These are phyloP conservation scores for Eriosoma lanigerum DNA, from an alignment of 1,140 invertebrate species.

Conservation along the genomic window DNA sequence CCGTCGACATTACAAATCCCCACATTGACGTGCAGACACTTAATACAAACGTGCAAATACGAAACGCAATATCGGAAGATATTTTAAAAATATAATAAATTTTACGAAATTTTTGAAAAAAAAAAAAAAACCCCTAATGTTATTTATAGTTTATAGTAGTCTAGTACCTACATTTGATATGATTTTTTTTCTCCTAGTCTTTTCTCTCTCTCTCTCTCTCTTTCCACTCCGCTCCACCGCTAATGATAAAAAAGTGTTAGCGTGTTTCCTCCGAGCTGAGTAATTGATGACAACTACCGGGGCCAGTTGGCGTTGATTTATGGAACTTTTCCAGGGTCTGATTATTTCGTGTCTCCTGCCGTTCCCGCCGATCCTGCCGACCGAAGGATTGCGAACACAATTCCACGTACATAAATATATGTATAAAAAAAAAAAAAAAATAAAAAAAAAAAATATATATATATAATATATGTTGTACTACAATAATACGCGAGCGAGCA, in stretches of 20 bases:
- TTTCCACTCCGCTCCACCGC: neutral
- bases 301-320: constrained; percentile 52
- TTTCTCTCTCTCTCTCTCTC: too few relatives aligned
- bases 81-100: too few relatives aligned
- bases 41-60: too few relatives aligned
- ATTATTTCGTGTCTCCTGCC: constrained; percentile 49
- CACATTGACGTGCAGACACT: too few relatives aligned
- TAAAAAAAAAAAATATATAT: constrained; percentile 19
- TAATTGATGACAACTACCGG: constrained; percentile 51
- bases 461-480: constrained; percentile 22
- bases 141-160: too few relatives aligned
- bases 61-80: too few relatives aligned
- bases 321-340: constrained; percentile 48
- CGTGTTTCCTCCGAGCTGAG: constrained; percentile 28
- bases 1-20: too few relatives aligned
- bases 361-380: too few relatives aligned
- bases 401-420: constrained; percentile 16
- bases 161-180: too few relatives aligned
- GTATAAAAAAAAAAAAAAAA: constrained; percentile 18
- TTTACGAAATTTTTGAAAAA: too few relatives aligned
- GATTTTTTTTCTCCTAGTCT: neutral
- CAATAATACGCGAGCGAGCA: constrained; percentile 43
- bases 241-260: constrained; percentile 49
- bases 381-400: neutral
- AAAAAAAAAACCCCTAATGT: too few relatives aligned